These are phyloP conservation scores for Eupithecia tripunctaria DNA, from an alignment of 2,888 invertebrate genomes.

Conservation along the genomic window DNA sequence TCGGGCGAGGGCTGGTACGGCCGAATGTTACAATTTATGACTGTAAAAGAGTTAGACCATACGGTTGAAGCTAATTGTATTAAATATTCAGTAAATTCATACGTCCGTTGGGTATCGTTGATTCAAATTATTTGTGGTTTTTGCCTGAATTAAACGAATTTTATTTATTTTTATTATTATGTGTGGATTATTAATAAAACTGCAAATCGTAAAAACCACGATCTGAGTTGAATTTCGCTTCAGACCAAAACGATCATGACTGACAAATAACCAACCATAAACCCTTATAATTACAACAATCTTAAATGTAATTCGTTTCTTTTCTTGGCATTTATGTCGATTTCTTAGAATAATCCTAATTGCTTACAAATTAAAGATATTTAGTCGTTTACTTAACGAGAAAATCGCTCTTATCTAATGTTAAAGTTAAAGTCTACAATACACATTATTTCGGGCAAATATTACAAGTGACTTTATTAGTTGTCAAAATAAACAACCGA, in stretches of 20 bases:
- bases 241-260: too few relatives aligned
- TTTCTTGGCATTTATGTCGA: not conserved
- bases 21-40: slow-evolving; percentile 14
- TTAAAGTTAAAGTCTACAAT: not conserved
- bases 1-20: slow-evolving; percentile 26
- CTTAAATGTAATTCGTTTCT: too few relatives aligned
- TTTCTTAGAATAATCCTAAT: not conserved
- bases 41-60: slow-evolving; percentile 13
- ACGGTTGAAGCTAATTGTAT: not conserved
- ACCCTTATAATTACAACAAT: too few relatives aligned
- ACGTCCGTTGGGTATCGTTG: too few relatives aligned
- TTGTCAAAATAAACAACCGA: slow-evolving; percentile 3
- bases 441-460: not conserved
- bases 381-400: not conserved
- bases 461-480: not conserved
- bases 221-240: too few relatives aligned
- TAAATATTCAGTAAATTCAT: not conserved
- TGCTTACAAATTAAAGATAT: not conserved
- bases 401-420: not conserved
- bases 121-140: too few relatives aligned
- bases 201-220: too few relatives aligned
- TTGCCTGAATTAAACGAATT: too few relatives aligned
- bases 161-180: too few relatives aligned
- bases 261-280: too few relatives aligned
- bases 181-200: too few relatives aligned